Conservation (phyloP, 2,888 invertebrate species). For the Molorchus minor region DNA sequence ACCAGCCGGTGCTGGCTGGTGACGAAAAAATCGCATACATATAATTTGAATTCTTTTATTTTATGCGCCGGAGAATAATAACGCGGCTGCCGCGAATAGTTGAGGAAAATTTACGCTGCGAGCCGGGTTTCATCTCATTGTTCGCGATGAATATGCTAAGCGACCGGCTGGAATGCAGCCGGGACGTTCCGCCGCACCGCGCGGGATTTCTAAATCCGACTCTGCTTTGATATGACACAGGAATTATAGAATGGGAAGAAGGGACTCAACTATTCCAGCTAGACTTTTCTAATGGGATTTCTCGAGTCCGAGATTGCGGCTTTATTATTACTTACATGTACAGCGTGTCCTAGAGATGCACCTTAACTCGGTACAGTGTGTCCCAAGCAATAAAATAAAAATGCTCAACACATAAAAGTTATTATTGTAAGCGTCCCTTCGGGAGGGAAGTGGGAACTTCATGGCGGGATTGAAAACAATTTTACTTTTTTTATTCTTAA, state of each 20-base stretch:
- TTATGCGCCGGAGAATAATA: constrained; percentile 60
- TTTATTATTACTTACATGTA: too few species aligned
- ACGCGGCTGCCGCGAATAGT: constrained; percentile 62
- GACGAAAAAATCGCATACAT: constrained; percentile 63
- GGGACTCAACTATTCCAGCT: constrained; percentile 22
- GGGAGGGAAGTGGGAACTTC: too few species aligned
- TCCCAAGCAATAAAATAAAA: too few species aligned
- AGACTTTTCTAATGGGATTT: constrained; percentile 15
- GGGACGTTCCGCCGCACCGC: constrained; percentile 48
- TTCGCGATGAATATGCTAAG: constrained; percentile 63
- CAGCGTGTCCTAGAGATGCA: too few species aligned
- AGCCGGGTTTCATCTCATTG: constrained; percentile 60
- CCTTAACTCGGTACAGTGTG: too few species aligned
- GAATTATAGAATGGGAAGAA: constrained; percentile 32
- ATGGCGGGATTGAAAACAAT: too few species aligned
- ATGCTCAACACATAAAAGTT: too few species aligned
- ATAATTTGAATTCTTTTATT: constrained; percentile 64
- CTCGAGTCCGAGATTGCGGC: background rate
- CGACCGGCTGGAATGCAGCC: constrained; percentile 52
- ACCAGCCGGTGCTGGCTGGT: constrained; percentile 58
- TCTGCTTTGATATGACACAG: constrained; percentile 41
- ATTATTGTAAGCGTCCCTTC: too few species aligned
- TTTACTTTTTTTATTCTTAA: too few species aligned
- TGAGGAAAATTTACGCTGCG: constrained; percentile 62
- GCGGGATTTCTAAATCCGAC: constrained; percentile 43